These are phyloP conservation scores for Idaea dimidiata DNA, from an alignment of 2,888 invertebrate genomes.

Conservation along the genomic window DNA sequence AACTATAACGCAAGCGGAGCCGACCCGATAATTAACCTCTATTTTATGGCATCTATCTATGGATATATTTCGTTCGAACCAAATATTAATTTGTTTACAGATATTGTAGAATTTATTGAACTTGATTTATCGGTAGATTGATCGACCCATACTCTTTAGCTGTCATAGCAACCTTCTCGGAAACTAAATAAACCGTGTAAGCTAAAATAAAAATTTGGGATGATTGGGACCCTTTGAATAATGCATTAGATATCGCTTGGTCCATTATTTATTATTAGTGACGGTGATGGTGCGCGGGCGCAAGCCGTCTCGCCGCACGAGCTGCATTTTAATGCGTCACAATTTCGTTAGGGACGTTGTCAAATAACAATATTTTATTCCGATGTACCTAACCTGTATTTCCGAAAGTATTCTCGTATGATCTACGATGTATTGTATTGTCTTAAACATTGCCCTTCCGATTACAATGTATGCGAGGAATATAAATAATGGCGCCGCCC, in stretches of 20 bases:
- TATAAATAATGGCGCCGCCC: constrained; percentile 16
- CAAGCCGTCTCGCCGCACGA: constrained; percentile 61
- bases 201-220: constrained; percentile 55
- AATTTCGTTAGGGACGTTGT: constrained; percentile 54
- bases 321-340: constrained; percentile 71
- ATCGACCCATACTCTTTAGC: constrained; percentile 4
- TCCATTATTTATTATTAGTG: constrained; percentile 50
- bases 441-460: constrained; percentile 37
- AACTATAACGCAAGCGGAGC: constrained; percentile 50
- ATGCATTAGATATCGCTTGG: constrained; percentile 60
- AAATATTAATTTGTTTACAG: constrained; percentile 9
- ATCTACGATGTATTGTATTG: constrained; percentile 47
- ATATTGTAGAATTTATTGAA: constrained; percentile 2
- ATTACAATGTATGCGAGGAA: constrained; percentile 29
- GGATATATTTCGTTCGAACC: background rate
- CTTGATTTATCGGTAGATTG: background rate
- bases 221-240: constrained; percentile 64
- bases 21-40: constrained; percentile 40
- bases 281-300: constrained; percentile 55
- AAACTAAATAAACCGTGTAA: constrained; percentile 28
- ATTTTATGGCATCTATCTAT: constrained; percentile 30
- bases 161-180: constrained; percentile 23
- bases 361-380: constrained; percentile 59
- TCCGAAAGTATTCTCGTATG: constrained; percentile 52
- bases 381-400: constrained; percentile 35